These are phyloP conservation scores for Brachyptera putata DNA, from an alignment of 2,888 invertebrate species.

Conservation along the genomic window DNA sequence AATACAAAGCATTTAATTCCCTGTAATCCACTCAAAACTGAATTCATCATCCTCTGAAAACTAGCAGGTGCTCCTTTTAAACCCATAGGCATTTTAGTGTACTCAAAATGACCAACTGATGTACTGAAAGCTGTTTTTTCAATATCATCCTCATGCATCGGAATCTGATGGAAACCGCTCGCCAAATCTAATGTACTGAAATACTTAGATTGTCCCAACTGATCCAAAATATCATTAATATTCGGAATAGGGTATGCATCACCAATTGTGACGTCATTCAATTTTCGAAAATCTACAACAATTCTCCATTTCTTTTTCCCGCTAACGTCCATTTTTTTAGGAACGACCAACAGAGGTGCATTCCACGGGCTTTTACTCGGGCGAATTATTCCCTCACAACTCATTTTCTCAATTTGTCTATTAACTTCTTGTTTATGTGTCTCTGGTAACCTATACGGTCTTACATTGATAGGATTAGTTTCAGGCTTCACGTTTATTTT, in stretches of 20 bases:
- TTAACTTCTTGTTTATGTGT: too few relatives aligned
- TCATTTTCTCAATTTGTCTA: too few relatives aligned
- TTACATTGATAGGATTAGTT: too few relatives aligned
- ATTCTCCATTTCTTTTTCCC: background rate
- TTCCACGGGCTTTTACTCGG: too few relatives aligned
- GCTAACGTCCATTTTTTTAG: slow-evolving; percentile 11
- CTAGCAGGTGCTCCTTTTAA: slow-evolving; percentile 33
- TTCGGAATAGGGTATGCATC: background rate
- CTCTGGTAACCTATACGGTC: too few relatives aligned
- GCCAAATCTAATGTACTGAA: too few relatives aligned
- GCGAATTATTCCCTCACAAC: too few relatives aligned
- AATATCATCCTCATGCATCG: too few relatives aligned
- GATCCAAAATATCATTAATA: slow-evolving; percentile 6
- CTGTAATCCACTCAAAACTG: slow-evolving; percentile 29
- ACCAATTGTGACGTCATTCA: slow-evolving; percentile 7
- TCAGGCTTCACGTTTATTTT: too few relatives aligned
- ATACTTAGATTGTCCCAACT: too few relatives aligned
- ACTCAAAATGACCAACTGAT: background rate
- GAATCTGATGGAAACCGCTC: too few relatives aligned
- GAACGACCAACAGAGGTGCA: slow-evolving; percentile 1
- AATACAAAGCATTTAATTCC: slow-evolving; percentile 33
- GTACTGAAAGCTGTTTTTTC: too few relatives aligned
- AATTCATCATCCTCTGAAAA: slow-evolving; percentile 35
- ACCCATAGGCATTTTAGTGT: slow-evolving; percentile 30
- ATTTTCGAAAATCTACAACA: background rate